Base-by-base conservation (phyloP, 2,797 vertebrate species). In the Pachyuromys duprasi region DNA sequence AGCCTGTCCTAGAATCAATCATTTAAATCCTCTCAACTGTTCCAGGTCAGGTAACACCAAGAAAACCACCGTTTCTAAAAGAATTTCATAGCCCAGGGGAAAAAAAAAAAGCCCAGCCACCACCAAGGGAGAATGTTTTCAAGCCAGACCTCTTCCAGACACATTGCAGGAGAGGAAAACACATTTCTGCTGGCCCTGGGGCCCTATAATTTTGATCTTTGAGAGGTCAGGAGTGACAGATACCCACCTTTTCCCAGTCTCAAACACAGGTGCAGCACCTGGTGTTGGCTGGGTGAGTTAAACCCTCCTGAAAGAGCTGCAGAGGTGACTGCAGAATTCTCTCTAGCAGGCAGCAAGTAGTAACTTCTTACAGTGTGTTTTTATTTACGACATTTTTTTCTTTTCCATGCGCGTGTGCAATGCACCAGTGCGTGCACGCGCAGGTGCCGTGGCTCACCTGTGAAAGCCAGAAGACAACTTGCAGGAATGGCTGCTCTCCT, bases 1-100 rank as follows among this genome's bases (percentile, higher is more conserved):
- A 79, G 72, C 18, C 63, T 88, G 42, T 70, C 62, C 69, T 93
- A 57, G 7, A 4, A 78, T 90, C 33, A 28, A 42, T 94, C 94
- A 94, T 91, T 91, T 60, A 81, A 81, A 96, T 93, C 42, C 84
- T 78, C 82, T 91, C 65, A 74, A 83, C 62, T 79, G 62, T 65
- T 95, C 74, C 39, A 81, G 79, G 39, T 94, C 93, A 96, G 88
- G 72, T 42, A 67, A 49, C 65, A 74, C 74, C 93, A 81, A 88
- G 55, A 94, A 49, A 92, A 83, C 31, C 20, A 89, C 17, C 20
- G 76, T 53, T 49, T 93, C 86, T 20, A 92, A 5, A 75, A 93
- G 33, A 81, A 89, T 87, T 86, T 55, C 22, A 80, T 65, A 78
- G 83, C 31, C 72, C 39, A n/a, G 39, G 79, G 57, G 87, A 83